Base-by-base conservation (phyloP, 2,888 invertebrate species). In the Mactromeris polynyma region DNA sequence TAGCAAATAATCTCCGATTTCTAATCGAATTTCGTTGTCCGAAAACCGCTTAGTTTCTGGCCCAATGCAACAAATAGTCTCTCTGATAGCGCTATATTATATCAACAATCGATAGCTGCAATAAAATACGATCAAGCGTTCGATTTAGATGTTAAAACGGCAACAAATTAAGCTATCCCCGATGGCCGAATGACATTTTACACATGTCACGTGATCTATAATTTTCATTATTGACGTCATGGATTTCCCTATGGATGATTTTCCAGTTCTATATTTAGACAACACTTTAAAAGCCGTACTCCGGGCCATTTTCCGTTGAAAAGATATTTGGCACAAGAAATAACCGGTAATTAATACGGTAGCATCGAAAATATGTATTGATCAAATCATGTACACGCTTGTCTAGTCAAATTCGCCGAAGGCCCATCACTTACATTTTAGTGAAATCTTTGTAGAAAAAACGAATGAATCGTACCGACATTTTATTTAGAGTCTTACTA, bases 141-240 rank as follows among this genome's bases (percentile, higher is more conserved):
- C 73, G 73, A 26, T 42, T 69, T 73, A 77, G 36, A 58, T 78
- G 36, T 83, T 89, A 87, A 85, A 87, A 85, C 80, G 82, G 80
- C 51, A 78, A 73, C 51, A 82, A 85, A 64, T 82, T 82, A 79
- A 85, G 79, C 69, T 58, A 86, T 86, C 78, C 40, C 79, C 78
- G 64, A 54, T 80, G 69, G 46, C 77, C 77, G 83, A 87, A 88
- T 89, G 91, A 89, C 91, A 91, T 89, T 91, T 91, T 79, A 86
- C 82, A 64, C 83, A 54, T 26, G 86, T 91, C 91, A 91, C 91
- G 91, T 91, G 91, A 91, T 78, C 80, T 84, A 86, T 91, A 89
- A 91, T 91, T 91, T 91, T 88, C 88, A 82, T 88, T 73, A 73
- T 31, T 91, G 91, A 91, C 91, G 91, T 91, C 91, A 91, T 54